Conservation (phyloP, 2,888 invertebrate genomes). For the Sminthurides aquaticus region DNA sequence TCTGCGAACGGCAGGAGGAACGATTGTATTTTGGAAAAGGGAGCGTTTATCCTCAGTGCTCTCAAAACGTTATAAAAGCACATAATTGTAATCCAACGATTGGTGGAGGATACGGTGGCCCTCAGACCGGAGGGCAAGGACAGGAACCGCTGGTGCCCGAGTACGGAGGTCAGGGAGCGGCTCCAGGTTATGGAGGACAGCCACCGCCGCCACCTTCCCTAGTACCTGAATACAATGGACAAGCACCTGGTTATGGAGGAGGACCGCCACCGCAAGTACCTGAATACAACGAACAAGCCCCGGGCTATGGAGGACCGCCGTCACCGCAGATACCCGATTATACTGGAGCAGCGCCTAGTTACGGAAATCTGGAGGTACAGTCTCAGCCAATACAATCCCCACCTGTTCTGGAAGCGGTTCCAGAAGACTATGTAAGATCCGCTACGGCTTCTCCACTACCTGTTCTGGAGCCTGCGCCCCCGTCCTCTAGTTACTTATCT, state of each 20-base stretch:
- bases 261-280: background rate
- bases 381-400: background rate
- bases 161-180: background rate
- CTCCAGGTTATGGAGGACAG: background rate
- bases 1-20: background rate
- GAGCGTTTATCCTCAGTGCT: conserved; percentile 1
- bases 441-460: background rate
- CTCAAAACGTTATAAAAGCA: background rate
- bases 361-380: background rate
- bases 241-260: background rate
- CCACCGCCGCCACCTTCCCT: background rate
- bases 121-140: background rate
- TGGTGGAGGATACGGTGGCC: background rate
- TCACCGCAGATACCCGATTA: background rate
- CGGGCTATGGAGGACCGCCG: background rate
- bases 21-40: conserved; percentile 4
- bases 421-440: background rate
- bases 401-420: background rate
- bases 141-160: background rate
- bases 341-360: background rate
- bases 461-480: background rate
- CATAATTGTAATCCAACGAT: background rate
- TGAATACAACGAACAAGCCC: background rate
- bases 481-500: background rate
- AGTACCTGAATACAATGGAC: background rate